Percentiles rank a stretch among this genome's conserved stretches.
Evolutionary conservation across 2,797 vertebrate species (phyloP).

Genomic region (Xenops minutus): DNA sequence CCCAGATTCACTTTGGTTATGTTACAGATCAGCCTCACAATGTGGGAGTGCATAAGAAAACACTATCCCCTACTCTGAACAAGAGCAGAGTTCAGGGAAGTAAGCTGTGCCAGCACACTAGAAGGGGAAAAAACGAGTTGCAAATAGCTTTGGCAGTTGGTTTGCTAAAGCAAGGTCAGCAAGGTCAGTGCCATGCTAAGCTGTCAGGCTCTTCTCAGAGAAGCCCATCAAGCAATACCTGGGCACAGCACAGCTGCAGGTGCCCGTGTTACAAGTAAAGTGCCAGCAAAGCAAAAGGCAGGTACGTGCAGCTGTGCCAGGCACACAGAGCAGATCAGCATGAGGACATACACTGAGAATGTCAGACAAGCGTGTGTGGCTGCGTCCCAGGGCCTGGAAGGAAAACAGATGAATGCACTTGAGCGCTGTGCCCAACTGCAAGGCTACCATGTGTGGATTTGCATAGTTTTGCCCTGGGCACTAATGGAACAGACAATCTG

Average conservation of each 20-base stretch:
- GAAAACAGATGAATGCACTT: neutral
- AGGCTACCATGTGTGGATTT: neutral
- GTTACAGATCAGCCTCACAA: neutral
- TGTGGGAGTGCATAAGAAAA: neutral
- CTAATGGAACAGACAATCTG: neutral
- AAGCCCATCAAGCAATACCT: neutral
- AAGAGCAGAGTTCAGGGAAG: neutral
- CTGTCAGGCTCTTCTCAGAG: neutral
- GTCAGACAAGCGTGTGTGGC: neutral
- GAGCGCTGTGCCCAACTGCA: accelerated
- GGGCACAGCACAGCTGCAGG: neutral
- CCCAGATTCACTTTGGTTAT: neutral
- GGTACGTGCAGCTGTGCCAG: neutral
- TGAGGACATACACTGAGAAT: neutral
- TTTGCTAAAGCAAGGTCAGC: neutral
- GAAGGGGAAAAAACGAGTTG: accelerated
- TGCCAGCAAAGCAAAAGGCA: neutral
- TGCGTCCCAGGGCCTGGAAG: neutral
- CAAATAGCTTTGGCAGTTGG: neutral
- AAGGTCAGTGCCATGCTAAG: accelerated
- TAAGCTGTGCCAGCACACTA: neutral
- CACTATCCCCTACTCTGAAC: neutral
- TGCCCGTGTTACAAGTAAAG: accelerated
- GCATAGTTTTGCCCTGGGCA: neutral
- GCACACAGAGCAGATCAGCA: neutral